Conservation (phyloP, 2,888 invertebrate species). For the Apocheima hispidaria region DNA sequence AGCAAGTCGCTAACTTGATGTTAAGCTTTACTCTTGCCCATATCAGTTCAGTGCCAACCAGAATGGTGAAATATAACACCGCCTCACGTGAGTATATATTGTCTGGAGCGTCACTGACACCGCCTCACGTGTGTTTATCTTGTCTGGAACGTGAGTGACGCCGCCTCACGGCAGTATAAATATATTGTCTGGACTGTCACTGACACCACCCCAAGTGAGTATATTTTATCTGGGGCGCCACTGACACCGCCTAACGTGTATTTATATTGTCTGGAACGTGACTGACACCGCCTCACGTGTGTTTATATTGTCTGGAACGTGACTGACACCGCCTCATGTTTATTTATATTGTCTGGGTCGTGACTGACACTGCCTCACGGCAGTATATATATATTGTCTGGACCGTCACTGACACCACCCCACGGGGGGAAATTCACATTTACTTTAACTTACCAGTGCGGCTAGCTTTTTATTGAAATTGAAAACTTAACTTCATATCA, state of each 20-base stretch:
- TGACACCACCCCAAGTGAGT: slow-evolving; percentile 36
- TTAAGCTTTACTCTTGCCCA: too few species aligned
- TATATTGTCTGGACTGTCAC: background rate
- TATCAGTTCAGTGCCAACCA: too few species aligned
- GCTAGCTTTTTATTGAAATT: too few species aligned
- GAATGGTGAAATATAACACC: background rate
- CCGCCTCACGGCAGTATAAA: slow-evolving; percentile 30
- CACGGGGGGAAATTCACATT: background rate
- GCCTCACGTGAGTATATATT: background rate
- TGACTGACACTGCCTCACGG: too few species aligned
- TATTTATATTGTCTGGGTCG: background rate
- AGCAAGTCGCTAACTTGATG: too few species aligned
- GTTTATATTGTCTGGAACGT: background rate
- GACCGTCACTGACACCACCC: background rate
- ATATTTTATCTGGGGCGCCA: background rate
- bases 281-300: background rate
- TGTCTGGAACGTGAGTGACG: slow-evolving; percentile 19
- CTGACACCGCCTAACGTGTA: background rate
- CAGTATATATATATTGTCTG: background rate
- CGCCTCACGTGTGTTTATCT: background rate
- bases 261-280: background rate
- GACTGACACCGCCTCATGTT: background rate
- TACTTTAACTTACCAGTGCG: too few species aligned
- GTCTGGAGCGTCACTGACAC: background rate
- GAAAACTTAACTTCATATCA: too few species aligned